Base-by-base conservation (phyloP, 2,888 invertebrate genomes). In the Latheticus oryzae region DNA sequence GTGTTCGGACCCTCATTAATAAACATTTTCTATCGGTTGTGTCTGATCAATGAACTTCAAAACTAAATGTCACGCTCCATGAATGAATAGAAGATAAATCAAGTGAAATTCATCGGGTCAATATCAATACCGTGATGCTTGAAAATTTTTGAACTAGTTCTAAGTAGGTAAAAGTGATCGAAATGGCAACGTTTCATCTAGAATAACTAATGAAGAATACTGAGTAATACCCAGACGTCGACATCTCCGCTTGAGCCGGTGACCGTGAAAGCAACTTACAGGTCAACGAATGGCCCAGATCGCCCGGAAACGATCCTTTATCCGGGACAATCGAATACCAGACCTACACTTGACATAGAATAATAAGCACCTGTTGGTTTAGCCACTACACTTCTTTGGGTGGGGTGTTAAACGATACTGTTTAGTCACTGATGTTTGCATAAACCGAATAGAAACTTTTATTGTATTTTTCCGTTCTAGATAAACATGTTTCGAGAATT, bases 401-500 rank as follows among this genome's bases (percentile, higher is more conserved):
- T 65, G 28, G 9, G 28, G 28, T 12, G 2, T 28, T 28, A 28
- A 28, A n/a, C 11, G n/a, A n/a, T n/a, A 28, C 2, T 9, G 3
- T 24, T 24, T 24, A 24, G n/a, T 24, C 3, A 8, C 24, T n/a
- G n/a, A n/a, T n/a, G n/a, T n/a, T 24, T 24, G 1, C 2, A 4
- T 9, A 5, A 24, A 8, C 5, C 24, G 9, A 24, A 24, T n/a
- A 24, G 9, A 9, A 8, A 9, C n/a, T n/a, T n/a, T 2, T 3
- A 24, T 24, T 24, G 24, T 24, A 8, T 24, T 24, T 21, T 26
- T 24, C 16, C 38, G 11, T 51, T 51, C 2, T 47, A 53, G 52
- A 47, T 19, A 30, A 72, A 65, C 47, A 77, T 79, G 78, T 64
- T 78, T 60, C 70, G 76, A 68, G 70, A 78, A 66, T 60, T 87